Base-by-base conservation (phyloP, 2,888 invertebrate species). In the Arrhopalites spinosus region DNA sequence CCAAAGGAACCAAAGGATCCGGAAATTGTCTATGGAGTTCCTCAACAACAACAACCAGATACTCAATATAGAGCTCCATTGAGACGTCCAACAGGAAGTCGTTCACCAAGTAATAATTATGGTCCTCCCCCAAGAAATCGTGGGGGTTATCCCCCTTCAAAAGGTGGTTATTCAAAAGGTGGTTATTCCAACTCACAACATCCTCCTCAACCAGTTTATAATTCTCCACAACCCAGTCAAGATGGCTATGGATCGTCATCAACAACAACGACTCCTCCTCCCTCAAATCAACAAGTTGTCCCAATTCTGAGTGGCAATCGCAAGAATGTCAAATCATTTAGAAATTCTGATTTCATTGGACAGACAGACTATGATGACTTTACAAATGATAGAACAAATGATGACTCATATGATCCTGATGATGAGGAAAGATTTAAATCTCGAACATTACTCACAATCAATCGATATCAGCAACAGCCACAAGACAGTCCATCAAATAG, bases 371-470 rank as follows among this genome's bases (percentile, higher is more conserved):
- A 59, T 59, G 25, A 59, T 23, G 15, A 15, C 50, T 50, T 13
- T 17, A n/a, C 50, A 17, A 50, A 50, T 50, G n/a, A 36, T 11
- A 36, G 36, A 11, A 11, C 5, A 11, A 36, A 3, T 36, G 36
- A 36, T 3, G 36, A 36, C 36, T 7, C 36, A 11, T 3, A 36
- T 11, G 11, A 36, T 36, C 3, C 36, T 36, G 5, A 3, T 7
- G 36, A n/a, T 50, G 50, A 50, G 15, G 59, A 59, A 2, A 59
- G 23, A 59, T 63, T 63, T n/a, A 29, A 30, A 63, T 36, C 63
- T 8, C 29, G 63, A 36, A 63, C 63, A 3, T 30, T 63, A 29
- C 25, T 30, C 17, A 30, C 63, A 11, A 1, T 30, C 30, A 63
- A 63, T n/a, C 27, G 25, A 63, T 29, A 3, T 27, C 63, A 63